Conservation (phyloP, 2,797 vertebrate species). For the Peromyscus attwateri region DNA sequence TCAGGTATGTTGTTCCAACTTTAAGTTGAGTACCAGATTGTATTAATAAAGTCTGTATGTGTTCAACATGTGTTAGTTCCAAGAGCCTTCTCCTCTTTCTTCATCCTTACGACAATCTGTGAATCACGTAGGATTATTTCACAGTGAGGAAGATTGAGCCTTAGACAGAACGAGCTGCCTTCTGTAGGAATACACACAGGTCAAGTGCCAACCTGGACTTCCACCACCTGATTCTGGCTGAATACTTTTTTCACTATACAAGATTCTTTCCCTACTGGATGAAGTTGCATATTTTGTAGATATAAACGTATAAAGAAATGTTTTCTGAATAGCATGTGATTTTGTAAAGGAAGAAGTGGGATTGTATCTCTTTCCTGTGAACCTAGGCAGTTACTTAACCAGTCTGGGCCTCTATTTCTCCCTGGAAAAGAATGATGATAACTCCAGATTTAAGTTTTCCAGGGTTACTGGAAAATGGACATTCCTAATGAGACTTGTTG, state of each 20-base stretch:
- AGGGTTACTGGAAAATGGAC: neutral
- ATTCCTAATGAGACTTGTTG: neutral
- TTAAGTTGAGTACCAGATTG: slow-evolving; percentile 42
- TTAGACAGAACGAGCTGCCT: neutral
- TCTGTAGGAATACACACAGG: neutral
- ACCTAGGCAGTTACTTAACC: neutral
- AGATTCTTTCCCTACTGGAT: neutral
- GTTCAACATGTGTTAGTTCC: neutral
- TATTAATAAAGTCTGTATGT: slow-evolving; percentile 28
- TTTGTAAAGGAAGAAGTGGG: neutral
- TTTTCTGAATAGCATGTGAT: neutral
- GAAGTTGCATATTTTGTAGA: neutral
- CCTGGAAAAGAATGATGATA: slow-evolving; percentile 7
- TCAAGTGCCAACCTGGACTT: neutral
- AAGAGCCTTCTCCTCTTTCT: neutral
- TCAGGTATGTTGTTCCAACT: slow-evolving; percentile 30
- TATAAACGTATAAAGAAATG: neutral
- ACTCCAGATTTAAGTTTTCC: neutral
- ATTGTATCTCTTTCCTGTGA: neutral
- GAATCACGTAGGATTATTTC: neutral
- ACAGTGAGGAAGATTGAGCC: neutral
- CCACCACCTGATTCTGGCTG: neutral
- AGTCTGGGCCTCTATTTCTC: neutral
- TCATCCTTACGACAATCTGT: neutral
- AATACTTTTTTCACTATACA: neutral